A percentile compares a stretch with the other conserved stretches of the same genome.
phyloP scores from a whole-genome alignment of 2,113 vertebrate genomes.

The Rynchops niger region DNA sequence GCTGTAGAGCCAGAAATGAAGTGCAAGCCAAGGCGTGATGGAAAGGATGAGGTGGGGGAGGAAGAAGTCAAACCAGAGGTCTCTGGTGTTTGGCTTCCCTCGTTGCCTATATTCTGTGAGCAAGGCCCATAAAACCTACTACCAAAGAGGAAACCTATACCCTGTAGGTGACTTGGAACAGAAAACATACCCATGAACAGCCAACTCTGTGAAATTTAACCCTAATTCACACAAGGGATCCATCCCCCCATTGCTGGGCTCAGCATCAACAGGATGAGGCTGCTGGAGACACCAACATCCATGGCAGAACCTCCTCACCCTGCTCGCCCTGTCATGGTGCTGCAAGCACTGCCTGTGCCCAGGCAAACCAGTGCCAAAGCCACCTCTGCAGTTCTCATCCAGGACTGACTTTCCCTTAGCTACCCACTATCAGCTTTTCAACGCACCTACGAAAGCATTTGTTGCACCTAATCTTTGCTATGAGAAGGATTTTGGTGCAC shows the following conservation, averaged over 20 bases:
- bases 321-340: too few species aligned
- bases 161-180: neutral
- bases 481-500: neutral
- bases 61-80: neutral
- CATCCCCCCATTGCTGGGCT: neutral
- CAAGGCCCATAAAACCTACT: neutral
- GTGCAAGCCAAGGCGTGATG: neutral
- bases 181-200: neutral
- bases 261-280: neutral
- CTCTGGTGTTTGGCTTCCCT: neutral
- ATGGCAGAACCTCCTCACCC: neutral
- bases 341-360: neutral
- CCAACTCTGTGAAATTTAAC: neutral
- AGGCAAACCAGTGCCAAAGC: neutral
- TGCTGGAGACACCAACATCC: neutral
- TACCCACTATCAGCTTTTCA: neutral
- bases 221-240: neutral
- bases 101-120: neutral
- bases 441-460: neutral
- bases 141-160: neutral
- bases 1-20: neutral
- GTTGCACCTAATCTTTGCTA: neutral
- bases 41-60: neutral
- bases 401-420: neutral
- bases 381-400: neutral